These are phyloP conservation scores for Proterorhinus semilunaris DNA, from an alignment of 2,113 vertebrate genomes.

Conservation along the genomic window DNA sequence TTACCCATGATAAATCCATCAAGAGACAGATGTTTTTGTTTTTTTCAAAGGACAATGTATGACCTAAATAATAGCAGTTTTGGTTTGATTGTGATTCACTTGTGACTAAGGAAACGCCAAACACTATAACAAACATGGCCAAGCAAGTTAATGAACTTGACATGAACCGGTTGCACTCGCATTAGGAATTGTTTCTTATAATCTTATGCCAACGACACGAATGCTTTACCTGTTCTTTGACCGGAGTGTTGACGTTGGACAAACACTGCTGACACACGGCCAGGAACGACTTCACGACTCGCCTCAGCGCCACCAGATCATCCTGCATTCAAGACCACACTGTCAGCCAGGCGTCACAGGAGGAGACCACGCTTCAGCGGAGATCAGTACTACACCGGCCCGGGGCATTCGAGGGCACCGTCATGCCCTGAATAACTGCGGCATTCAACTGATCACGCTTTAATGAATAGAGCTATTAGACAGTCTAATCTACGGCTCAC, in stretches of 20 bases:
- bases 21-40: no score
- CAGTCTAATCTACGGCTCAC: not conserved
- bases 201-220: not conserved
- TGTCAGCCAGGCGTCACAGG: constrained; percentile 13
- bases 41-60: no score
- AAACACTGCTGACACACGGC: constrained; percentile 98
- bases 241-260: constrained; percentile 97
- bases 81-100: no score
- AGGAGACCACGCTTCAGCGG: constrained; percentile 2
- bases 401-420: not conserved
- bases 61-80: no score
- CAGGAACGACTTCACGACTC: constrained; percentile 97
- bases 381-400: constrained; percentile 15
- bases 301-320: constrained; percentile 92
- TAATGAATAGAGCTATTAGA: constrained; percentile 17
- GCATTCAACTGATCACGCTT: constrained; percentile 11
- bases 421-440: not conserved
- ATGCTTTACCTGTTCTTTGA: constrained; percentile 90
- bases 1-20: no score
- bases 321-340: constrained; percentile 75
- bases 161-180: no score
- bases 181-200: no score
- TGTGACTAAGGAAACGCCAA: no score
- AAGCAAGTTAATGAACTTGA: no score
- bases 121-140: no score